Percentiles rank a stretch among this genome's conserved stretches.
phyloP scores from a whole-genome alignment of 2,113 vertebrate genomes.

The Hipposideros armiger region DNA sequence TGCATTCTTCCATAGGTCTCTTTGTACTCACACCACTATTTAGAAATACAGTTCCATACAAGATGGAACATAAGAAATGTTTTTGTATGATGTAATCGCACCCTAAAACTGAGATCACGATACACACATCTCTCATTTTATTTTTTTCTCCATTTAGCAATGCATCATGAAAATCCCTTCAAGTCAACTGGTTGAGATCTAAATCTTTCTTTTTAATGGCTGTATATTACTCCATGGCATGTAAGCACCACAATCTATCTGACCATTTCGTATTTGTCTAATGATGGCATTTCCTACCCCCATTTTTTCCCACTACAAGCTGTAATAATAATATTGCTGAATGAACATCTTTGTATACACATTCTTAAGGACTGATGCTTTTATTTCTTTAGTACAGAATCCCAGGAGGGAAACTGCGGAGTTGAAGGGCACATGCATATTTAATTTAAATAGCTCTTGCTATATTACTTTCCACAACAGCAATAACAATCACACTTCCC shows the following conservation, averaged over 20 bases:
- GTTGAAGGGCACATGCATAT: conserved; percentile 13
- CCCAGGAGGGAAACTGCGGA: background rate
- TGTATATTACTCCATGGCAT: background rate
- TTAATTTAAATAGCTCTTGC: conserved; percentile 46
- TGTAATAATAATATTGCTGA: background rate
- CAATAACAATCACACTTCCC: background rate
- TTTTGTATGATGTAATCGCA: background rate
- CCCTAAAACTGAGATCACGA: background rate
- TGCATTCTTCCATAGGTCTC: background rate
- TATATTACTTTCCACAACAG: background rate
- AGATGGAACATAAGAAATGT: background rate
- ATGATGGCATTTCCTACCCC: background rate
- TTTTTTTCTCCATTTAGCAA: background rate
- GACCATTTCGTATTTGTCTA: background rate
- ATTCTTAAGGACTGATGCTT: background rate
- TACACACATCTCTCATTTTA: background rate
- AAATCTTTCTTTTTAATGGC: background rate
- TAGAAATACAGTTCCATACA: background rate
- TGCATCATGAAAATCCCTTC: background rate
- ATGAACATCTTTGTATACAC: background rate
- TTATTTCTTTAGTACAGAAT: background rate
- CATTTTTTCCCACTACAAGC: background rate
- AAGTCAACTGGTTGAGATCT: background rate
- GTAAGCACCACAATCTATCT: background rate
- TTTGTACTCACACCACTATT: background rate